Evolutionary conservation across 2,113 vertebrate genomes (phyloP).

Genomic region (Motacilla tschutschensis): DNA sequence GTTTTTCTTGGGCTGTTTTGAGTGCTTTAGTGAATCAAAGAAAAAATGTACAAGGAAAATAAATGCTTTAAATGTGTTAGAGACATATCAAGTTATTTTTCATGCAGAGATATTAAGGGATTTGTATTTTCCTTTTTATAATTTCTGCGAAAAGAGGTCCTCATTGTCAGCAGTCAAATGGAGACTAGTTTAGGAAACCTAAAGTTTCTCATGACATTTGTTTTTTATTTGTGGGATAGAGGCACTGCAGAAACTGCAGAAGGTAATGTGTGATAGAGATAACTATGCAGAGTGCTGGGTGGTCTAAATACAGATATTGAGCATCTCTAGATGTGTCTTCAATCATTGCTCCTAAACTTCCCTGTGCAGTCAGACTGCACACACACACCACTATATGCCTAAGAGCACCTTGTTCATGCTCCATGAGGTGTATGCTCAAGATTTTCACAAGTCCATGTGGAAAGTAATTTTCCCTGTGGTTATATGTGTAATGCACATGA

Average conservation of each 20-base stretch:
- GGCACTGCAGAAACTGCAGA: neutral
- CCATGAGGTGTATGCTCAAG: neutral
- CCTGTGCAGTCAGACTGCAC: neutral
- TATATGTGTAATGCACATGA: neutral
- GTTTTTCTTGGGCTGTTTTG: conserved; percentile 21
- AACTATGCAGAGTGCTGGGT: neutral
- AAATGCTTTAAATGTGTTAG: conserved; percentile 34
- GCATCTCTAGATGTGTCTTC: neutral
- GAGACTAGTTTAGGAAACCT: neutral
- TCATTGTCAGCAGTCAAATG: neutral
- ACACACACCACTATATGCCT: neutral
- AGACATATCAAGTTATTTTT: neutral
- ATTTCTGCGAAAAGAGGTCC: neutral
- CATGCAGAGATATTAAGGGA: neutral
- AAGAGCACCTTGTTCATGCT: neutral
- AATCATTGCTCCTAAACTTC: neutral
- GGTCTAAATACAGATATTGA: neutral
- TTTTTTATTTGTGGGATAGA: neutral
- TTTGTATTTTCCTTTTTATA: neutral
- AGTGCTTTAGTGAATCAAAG: conserved; percentile 1
- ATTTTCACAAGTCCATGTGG: neutral
- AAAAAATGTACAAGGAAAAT: conserved; percentile 28
- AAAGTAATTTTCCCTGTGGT: neutral
- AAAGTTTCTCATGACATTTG: neutral
- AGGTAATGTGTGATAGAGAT: neutral